phyloP scores from a whole-genome alignment of 1,140 invertebrate genomes.

The Trachymyrmex cornetzi region DNA sequence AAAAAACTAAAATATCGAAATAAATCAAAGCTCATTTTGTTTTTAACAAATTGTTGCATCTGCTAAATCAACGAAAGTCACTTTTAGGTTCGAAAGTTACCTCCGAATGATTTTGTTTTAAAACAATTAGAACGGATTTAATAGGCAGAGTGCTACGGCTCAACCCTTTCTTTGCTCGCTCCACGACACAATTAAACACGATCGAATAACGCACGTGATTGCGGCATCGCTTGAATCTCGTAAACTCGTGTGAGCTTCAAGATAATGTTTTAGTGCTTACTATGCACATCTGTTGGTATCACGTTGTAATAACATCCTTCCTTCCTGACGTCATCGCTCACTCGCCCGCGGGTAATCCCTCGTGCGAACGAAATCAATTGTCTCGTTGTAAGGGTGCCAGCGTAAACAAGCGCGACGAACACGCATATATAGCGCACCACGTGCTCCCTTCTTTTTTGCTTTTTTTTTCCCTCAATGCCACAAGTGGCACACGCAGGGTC shows the following conservation, averaged over 20 bases:
- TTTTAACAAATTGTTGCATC: no score
- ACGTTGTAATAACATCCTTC: conserved; percentile 36
- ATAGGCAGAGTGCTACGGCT: not conserved
- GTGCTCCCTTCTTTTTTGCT: not conserved
- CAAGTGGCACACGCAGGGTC: not conserved
- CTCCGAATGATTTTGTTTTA: not conserved
- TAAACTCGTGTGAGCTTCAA: conserved; percentile 20
- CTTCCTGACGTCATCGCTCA: conserved; percentile 35
- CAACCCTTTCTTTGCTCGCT: not conserved
- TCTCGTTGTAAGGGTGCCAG: conserved; percentile 66
- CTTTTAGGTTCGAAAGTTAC: not conserved
- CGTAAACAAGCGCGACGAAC: conserved; percentile 55
- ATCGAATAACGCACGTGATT: conserved; percentile 12
- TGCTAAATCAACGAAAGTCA: no score
- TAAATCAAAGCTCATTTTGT: no score
- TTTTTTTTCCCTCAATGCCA: not conserved
- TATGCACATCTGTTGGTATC: conserved; percentile 35
- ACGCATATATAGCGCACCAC: not conserved
- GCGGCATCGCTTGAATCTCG: conserved; percentile 10
- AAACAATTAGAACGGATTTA: not conserved
- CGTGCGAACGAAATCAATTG: conserved; percentile 65
- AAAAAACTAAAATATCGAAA: no score
- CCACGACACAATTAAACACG: not conserved
- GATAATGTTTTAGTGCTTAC: conserved; percentile 40
- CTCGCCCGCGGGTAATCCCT: conserved; percentile 20